phyloP scores from a whole-genome alignment of 2,113 vertebrate species.

The human (Homo sapiens) region DNA sequence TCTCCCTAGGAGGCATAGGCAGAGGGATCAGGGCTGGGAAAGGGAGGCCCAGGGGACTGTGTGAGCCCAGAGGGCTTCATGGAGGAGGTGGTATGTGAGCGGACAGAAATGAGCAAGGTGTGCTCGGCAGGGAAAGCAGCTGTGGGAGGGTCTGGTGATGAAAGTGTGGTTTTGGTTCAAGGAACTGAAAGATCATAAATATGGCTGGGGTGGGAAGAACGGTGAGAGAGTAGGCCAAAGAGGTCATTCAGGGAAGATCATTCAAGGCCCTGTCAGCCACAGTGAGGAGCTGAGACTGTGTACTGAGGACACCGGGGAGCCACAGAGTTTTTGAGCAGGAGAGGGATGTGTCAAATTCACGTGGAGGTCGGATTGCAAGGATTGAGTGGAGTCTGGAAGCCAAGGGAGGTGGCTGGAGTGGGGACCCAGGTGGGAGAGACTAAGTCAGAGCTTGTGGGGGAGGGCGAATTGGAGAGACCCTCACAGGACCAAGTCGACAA shows the following conservation, averaged over 20 bases:
- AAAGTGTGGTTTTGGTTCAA: conserved; percentile 14
- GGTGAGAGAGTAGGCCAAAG: not conserved
- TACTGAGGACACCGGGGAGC: not conserved
- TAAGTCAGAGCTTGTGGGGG: not conserved
- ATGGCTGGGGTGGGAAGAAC: not conserved
- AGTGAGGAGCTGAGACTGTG: not conserved
- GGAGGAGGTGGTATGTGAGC: not conserved
- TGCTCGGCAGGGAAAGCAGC: not conserved
- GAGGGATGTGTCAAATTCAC: not conserved
- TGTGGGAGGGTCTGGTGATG: not conserved
- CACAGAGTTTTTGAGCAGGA: not conserved
- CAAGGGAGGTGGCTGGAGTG: not conserved
- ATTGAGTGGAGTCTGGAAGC: not conserved
- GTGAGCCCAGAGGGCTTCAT: not conserved
- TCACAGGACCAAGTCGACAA: not conserved
- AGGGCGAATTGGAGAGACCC: not conserved
- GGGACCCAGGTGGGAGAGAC: not conserved
- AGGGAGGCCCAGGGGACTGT: not conserved
- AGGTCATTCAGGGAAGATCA: not conserved
- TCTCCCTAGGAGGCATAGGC: not conserved
- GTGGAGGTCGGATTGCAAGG: not conserved
- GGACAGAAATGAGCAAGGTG: not conserved
- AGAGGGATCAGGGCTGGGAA: not conserved
- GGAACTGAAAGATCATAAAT: conserved; percentile 38
- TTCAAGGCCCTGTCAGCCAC: not conserved